Base-by-base conservation (phyloP, 37 sponge, comb jelly and placozoan genomes). In the Cladorhizidae sp. region DNA sequence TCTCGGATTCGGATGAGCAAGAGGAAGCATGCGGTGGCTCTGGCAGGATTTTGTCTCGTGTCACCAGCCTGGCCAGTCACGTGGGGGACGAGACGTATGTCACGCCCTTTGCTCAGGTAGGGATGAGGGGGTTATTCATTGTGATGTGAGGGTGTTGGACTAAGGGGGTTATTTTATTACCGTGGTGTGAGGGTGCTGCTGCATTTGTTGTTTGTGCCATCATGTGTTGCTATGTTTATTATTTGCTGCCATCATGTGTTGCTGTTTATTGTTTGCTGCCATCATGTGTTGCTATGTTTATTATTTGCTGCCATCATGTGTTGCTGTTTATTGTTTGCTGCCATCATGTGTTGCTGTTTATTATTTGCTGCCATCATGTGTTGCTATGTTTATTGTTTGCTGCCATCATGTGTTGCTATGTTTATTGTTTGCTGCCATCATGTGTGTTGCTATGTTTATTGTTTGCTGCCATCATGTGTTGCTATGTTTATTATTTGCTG, bases 71-170 rank as follows among this genome's bases (percentile, higher is more conserved):
- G 57, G 23, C 49, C 39, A 72, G 86, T 45, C 74, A 79, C 63
- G 29, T 79, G 25, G 84, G 80, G 3, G 91, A 91, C 22, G 84
- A 82, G 49, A 79, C 76, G 9, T 86, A 73, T 57, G 39, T 86
- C 79, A 91, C 87, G 0, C 91, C 91, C 0, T 91, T 86, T 83
- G 91, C 87, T 72, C 91, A 91, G 84, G 91, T 91, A 69, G 17
- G 59, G 11, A 15, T 23, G 22, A 17, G 25, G 62, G 25, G 62
- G 62, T 11, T 11, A 15, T 11, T 18, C 15, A 52, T 11, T 18
- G 54, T n/a, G n/a, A n/a, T 11, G 54, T 18, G 54, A 52, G n/a
- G 38, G n/a, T 2, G 33, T 37, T 18, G 5, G 42, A 3, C 20
- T 20, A 3, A 73, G 12, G 7, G 74, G 36, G 54, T 71, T 33